Evolutionary conservation across 2,888 invertebrate species (phyloP).

Genomic region (Tipula unca): DNA sequence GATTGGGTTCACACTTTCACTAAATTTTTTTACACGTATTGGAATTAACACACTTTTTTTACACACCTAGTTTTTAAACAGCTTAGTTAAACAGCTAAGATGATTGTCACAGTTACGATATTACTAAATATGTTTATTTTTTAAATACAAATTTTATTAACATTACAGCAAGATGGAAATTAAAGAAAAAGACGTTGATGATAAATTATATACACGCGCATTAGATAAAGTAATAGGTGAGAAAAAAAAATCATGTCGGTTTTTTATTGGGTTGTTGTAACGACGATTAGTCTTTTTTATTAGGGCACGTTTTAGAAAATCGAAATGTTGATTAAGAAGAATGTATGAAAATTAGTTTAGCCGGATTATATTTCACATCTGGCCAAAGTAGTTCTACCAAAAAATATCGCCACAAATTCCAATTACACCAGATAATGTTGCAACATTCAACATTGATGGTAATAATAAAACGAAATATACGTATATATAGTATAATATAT

Average conservation of each 20-base stretch:
- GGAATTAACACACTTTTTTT: neutral
- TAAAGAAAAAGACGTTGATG: neutral
- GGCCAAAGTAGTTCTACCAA: neutral
- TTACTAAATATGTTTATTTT: neutral
- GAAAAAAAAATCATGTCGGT: neutral
- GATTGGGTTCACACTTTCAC: neutral
- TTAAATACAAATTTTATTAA: neutral
- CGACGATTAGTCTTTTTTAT: neutral
- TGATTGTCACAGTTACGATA: neutral
- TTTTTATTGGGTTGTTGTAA: neutral
- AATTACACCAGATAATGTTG: neutral
- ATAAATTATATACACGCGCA: constrained; percentile 8
- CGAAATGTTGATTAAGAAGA: no score
- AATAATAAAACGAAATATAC: neutral
- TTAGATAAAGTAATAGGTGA: neutral
- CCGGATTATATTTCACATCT: no score
- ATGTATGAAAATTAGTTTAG: no score
- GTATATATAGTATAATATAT: neutral
- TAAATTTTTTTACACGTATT: neutral
- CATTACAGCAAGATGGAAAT: neutral
- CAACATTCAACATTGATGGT: neutral
- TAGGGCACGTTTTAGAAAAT: neutral
- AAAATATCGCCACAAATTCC: neutral
- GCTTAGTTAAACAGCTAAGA: neutral
- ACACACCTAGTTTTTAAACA: neutral